Base-by-base conservation (phyloP, 2,113 vertebrate species). In the Paradoxurus hermaphroditus region DNA sequence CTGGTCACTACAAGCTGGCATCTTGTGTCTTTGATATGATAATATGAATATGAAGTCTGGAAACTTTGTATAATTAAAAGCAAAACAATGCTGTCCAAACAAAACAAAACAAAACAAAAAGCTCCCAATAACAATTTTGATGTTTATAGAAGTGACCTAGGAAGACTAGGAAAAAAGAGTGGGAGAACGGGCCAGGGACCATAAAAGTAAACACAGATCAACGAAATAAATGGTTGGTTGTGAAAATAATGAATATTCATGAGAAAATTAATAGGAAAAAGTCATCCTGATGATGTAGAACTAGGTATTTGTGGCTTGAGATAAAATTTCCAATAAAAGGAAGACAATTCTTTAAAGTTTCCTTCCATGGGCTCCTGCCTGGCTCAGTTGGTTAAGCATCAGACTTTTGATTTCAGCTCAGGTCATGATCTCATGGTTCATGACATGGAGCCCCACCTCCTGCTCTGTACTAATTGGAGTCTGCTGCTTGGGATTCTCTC, bases 31-130 rank as follows among this genome's bases (percentile, higher is more conserved):
- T 82, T 97, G 97, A 98, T 97, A 51, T 75, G 84, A 81, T 97
- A 59, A 53, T 18, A 53, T 96, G 98, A 98, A 98, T 97, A 98
- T 96, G 98, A 97, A 98, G 95, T 94, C 94, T 87, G 96, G 97
- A 97, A 97, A 72, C 95, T 98, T 96, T 97, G 98, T 98, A 91
- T 93, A 84, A 98, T 97, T 98, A 98, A 98, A 98, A 97, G 91
- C 44, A 83, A 95, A 98, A 93, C 83, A n/a, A 1, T 88, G 91
- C 77, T 95, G 95, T 94, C 51, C 88, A 85, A 89, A 75, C 72
- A 75, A 44, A 75, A 12, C 72, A 75, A 44, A 44, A 5, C 72
- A 75, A 29, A 44, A 13, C 70, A 72, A 72, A 27, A 77, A 46
- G 27, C 7, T 77, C 7, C 34, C 72, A 95, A 12, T 86, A 25